phyloP scores from a whole-genome alignment of 1,140 invertebrate species.

The Temnothorax curvispinosus region DNA sequence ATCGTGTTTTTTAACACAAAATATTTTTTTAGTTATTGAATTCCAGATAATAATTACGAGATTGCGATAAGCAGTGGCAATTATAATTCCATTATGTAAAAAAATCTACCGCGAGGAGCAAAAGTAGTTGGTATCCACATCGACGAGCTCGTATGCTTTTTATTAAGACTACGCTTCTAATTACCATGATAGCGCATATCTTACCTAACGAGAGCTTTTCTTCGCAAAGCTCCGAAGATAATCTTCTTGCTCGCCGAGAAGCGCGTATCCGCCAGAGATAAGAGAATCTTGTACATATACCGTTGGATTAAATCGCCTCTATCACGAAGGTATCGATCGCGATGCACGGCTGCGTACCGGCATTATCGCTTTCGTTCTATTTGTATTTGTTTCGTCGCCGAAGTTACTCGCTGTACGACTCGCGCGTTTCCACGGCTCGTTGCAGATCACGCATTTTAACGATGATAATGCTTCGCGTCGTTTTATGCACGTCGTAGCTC shows the following conservation, averaged over 20 bases:
- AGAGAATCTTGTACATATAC: constrained; percentile 64
- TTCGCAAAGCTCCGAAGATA: constrained; percentile 61
- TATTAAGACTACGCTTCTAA: constrained; percentile 9
- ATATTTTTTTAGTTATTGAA: too few species aligned
- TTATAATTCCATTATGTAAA: constrained; percentile 16
- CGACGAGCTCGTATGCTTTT: not conserved
- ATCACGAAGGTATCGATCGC: constrained; percentile 66
- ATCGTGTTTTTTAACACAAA: too few species aligned
- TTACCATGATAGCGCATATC: constrained; percentile 24
- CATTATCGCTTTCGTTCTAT: constrained; percentile 63
- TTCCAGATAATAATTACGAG: constrained; percentile 23
- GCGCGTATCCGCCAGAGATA: constrained; percentile 66
- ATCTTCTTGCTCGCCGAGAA: constrained; percentile 65
- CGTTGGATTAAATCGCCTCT: constrained; percentile 59
- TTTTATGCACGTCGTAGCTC: too few species aligned
- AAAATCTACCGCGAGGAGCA: not conserved
- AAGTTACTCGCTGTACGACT: constrained; percentile 35
- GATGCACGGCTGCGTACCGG: constrained; percentile 42
- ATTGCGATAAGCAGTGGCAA: constrained; percentile 6
- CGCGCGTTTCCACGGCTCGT: constrained; percentile 27
- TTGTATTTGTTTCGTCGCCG: constrained; percentile 67
- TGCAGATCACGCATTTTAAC: constrained; percentile 34
- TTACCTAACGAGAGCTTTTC: constrained; percentile 42
- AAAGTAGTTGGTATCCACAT: not conserved
- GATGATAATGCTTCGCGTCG: too few species aligned